Evolutionary conservation across 2,888 invertebrate genomes (phyloP).

Genomic region (Tetramorium bicarinatum): DNA sequence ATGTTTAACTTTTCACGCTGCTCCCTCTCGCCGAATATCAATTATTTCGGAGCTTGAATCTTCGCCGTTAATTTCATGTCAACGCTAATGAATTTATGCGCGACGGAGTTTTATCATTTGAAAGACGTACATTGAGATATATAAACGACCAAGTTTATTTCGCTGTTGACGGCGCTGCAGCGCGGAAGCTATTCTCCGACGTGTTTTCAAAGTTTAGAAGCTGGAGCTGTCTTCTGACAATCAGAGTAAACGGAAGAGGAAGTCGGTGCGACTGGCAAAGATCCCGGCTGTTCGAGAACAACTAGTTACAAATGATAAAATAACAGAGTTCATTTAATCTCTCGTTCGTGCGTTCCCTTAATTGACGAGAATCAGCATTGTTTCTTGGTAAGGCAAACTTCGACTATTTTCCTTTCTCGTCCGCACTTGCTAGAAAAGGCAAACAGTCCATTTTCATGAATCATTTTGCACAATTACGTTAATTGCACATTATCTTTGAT

Average conservation of each 20-base stretch:
- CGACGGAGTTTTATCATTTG: slow-evolving; percentile 33
- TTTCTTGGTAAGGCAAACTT: slow-evolving; percentile 54
- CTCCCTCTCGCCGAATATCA: background rate
- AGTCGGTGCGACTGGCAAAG: slow-evolving; percentile 27
- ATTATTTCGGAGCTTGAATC: slow-evolving; percentile 18
- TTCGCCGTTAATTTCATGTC: slow-evolving; percentile 27
- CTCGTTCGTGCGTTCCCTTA: slow-evolving; percentile 53
- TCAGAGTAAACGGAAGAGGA: slow-evolving; percentile 49
- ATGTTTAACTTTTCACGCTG: background rate
- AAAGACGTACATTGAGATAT: slow-evolving; percentile 28
- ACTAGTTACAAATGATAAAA: slow-evolving; percentile 66
- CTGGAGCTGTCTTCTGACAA: slow-evolving; percentile 46
- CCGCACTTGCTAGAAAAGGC: background rate
- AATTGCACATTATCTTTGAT: slow-evolving; percentile 7
- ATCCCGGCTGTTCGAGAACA: slow-evolving; percentile 40
- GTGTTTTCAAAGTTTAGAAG: slow-evolving; percentile 52
- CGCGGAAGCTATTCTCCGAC: slow-evolving; percentile 43
- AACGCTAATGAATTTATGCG: slow-evolving; percentile 30
- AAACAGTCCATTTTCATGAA: slow-evolving; percentile 20
- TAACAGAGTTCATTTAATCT: slow-evolving; percentile 64
- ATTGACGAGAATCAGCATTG: slow-evolving; percentile 58
- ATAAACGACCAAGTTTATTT: slow-evolving; percentile 39
- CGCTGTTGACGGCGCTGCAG: slow-evolving; percentile 40
- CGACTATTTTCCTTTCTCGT: slow-evolving; percentile 37
- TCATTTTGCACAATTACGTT: slow-evolving; percentile 8